Base-by-base conservation (phyloP, 2,888 invertebrate genomes). In the Lissonota sp. region DNA sequence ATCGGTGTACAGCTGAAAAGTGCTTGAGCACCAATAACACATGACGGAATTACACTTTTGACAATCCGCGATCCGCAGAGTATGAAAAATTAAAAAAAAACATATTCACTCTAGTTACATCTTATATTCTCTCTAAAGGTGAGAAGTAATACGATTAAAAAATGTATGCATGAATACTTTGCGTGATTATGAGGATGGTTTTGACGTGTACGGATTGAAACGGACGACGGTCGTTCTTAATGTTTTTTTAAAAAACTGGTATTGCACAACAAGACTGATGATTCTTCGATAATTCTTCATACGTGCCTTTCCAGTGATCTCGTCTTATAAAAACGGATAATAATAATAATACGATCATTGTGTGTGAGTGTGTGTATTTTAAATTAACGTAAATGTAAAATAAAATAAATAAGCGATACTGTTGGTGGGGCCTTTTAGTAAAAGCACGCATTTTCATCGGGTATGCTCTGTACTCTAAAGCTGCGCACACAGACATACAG, bases 381-480 rank as follows among this genome's bases (percentile, higher is more conserved):
- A n/a, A 66, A 63, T 80, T 67, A 80, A 67, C 67, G 58, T 73
- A 73, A 77, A 73, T 66, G 67, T 26, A 26, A 16, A 14, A 6
- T 86, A 84, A 90, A 92, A 91, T 92, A 92, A 92, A 92, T 91
- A 92, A 92, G 91, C 92, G 88, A 89, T 89, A 70, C 69, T 60
- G 87, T 83, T 89, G 90, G 91, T 92, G 92, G 90, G 90, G 90
- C 86, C 84, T 83, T 87, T 88, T 87, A 83, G 82, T 79, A 81
- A 88, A 84, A 83, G 87, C 87, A 90, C 90, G 86, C 49, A 26
- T 26, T 26, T 26, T 87, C 84, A 88, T 88, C 91, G 91, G 89
- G 90, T 91, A 87, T 88, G 89, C 88, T 90, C 91, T 92, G 92
- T 91, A 91, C 91, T 89, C 89, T 90, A 91, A 88, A 86, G 75